Base-by-base conservation (phyloP, 2,113 vertebrate species). In the Leptobrachium leishanense region DNA sequence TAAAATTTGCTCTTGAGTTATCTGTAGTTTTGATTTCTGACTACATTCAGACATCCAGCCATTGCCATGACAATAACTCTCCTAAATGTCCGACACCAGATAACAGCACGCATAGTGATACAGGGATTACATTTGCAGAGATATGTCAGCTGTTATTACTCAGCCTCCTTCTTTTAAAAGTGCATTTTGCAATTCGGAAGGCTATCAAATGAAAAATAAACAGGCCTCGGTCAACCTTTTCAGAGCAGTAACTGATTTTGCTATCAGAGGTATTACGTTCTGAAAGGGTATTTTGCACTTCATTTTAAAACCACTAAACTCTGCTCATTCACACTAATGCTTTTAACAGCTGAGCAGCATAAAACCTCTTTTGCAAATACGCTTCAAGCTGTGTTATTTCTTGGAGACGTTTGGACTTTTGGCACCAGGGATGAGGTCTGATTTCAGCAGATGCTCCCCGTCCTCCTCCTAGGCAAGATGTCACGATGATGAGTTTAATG, bases 241-340 rank as follows among this genome's bases (percentile, higher is more conserved):
- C 46, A 59, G 78, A 57, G 59, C 2, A 31, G 54, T 74, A 41
- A 5, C 64, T 68, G 64, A 74, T 43, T 68, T 81, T 57, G 64
- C 78, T 50, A 46, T 68, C 72, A 68, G 64, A 66, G 39, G 64
- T 62, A 68, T 68, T 59, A 65, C 63, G 67, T 74, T 81, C 78
- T 68, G 63, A 74, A 40, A 43, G 78, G 20, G 63, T 74, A 81
- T 81, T 81, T 81, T 81, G 64, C 78, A 81, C 71, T 66, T 74
- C 72, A 81, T 81, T 70, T 8, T 59, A 68, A 74, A 81, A 74
- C 72, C 71, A 68, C 72, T 74, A 81, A 67, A 74, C 76, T 57
- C 43, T 31, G 10, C 71, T 68, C 78, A 46, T 68, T 68, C 72
- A 74, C 20, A 31, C 71, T 81, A 44, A 81, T 81, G 78, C 41